Conservation (phyloP, 92 coral and sea anemone species). For the Desmophyllum pertusum region DNA sequence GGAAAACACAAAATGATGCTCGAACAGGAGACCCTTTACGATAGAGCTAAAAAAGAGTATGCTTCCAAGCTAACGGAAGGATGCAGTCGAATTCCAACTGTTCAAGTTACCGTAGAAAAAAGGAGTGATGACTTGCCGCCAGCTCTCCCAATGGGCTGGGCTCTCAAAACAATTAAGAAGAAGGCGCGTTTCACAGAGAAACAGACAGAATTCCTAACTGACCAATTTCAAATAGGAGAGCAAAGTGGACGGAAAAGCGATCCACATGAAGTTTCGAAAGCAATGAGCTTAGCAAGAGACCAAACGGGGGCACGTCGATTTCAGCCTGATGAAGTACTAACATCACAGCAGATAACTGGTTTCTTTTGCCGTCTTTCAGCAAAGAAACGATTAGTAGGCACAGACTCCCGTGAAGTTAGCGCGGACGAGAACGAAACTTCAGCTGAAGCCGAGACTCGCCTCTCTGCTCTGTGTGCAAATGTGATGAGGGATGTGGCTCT, state of each 20-base stretch:
- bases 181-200: too few species aligned
- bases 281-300: slow-evolving; percentile 41
- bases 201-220: too few species aligned
- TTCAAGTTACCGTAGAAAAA: slow-evolving; percentile 27
- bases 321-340: slow-evolving; percentile 40
- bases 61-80: slow-evolving; percentile 35
- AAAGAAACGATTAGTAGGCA: slow-evolving; percentile 26
- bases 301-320: slow-evolving; percentile 33
- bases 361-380: slow-evolving; percentile 52
- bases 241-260: too few species aligned
- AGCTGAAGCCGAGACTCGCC: too few species aligned
- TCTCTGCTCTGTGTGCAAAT: too few species aligned
- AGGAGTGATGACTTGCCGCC: not conserved
- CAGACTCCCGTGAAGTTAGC: not conserved
- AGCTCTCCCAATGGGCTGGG: slow-evolving; percentile 36
- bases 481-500: too few species aligned
- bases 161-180: slow-evolving; percentile 32
- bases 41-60: slow-evolving; percentile 19
- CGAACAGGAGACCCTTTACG: slow-evolving; percentile 28
- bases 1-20: slow-evolving; percentile 29
- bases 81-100: slow-evolving; percentile 25
- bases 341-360: slow-evolving; percentile 39
- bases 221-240: too few species aligned
- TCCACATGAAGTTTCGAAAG: too few species aligned
- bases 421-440: too few species aligned